These are phyloP conservation scores for Globia sparganii DNA, from an alignment of 2,888 invertebrate species.

Conservation along the genomic window DNA sequence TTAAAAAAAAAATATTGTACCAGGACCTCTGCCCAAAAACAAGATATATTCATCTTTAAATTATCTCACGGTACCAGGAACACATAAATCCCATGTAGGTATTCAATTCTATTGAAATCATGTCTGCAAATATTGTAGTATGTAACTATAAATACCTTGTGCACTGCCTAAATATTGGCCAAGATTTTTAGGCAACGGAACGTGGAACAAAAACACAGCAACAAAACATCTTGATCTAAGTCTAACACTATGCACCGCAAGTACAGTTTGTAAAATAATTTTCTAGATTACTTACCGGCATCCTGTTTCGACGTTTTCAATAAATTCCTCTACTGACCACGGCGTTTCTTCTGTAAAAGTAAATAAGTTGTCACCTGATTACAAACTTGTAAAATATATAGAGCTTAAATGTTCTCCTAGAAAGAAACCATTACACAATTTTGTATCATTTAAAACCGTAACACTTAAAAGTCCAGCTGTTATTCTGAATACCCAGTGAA, in stretches of 20 bases:
- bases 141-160: not conserved
- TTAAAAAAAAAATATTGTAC: not conserved
- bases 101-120: constrained; percentile 13
- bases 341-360: constrained; percentile 92
- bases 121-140: not conserved
- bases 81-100: constrained; percentile 22
- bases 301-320: constrained; percentile 95
- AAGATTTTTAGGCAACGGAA: not conserved
- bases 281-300: constrained; percentile 89
- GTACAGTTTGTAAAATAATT: not conserved
- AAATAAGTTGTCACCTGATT: not conserved
- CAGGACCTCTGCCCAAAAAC: not conserved
- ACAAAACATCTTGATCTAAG: not conserved
- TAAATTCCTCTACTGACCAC: constrained; percentile 96
- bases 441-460: not conserved
- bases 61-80: constrained; percentile 33
- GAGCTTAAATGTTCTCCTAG: not conserved
- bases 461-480: not conserved
- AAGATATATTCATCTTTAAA: constrained; percentile 32
- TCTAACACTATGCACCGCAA: not conserved
- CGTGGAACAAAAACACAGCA: not conserved
- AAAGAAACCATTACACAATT: not conserved
- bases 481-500: not conserved
- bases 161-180: no score
- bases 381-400: not conserved